Evolutionary conservation across 2,113 vertebrate species (phyloP).

Genomic region (Axis porcinus): DNA sequence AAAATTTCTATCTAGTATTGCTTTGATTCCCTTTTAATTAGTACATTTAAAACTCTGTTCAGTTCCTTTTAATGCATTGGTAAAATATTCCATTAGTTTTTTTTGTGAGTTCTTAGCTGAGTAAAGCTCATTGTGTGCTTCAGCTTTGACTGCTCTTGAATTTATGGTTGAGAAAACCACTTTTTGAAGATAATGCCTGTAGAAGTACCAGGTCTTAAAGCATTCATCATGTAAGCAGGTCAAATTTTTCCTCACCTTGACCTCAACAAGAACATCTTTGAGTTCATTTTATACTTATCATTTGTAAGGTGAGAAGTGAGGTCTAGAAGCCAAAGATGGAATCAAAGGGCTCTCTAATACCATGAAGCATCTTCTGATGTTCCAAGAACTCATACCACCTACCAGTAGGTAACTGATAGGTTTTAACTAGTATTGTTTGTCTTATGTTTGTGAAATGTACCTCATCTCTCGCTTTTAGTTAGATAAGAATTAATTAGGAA

Average conservation of each 20-base stretch:
- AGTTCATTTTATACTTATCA: background rate
- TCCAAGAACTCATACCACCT: background rate
- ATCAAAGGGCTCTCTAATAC: background rate
- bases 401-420: background rate
- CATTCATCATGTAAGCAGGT: background rate
- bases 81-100: background rate
- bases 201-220: background rate
- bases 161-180: background rate
- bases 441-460: background rate
- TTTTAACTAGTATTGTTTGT: background rate
- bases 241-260: background rate
- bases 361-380: background rate
- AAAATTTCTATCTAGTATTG: background rate
- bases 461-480: background rate
- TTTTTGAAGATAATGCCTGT: background rate
- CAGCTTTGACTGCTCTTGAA: background rate
- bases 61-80: background rate
- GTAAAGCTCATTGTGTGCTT: background rate
- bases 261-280: background rate
- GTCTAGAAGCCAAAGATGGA: background rate
- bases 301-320: background rate
- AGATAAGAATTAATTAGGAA: background rate
- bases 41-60: background rate
- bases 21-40: conserved; percentile 10
- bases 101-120: background rate